Percentiles rank a stretch among this genome's conserved stretches.
Evolutionary conservation across 2,888 invertebrate species (phyloP).

Genomic region (Ectemnius continuus): DNA sequence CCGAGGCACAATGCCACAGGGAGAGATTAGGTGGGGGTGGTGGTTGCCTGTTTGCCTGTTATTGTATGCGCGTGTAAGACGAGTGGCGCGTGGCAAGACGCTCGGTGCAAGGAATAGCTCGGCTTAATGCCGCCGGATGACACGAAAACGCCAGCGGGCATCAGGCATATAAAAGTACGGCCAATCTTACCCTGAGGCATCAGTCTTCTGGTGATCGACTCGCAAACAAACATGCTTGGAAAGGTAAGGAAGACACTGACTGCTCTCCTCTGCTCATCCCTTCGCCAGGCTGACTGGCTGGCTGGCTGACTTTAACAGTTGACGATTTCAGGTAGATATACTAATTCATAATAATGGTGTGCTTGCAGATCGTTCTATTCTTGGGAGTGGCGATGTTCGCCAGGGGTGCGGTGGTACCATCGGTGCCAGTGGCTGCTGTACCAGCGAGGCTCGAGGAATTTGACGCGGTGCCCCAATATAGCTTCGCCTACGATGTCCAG

Average conservation of each 20-base stretch:
- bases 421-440: constrained; percentile 53
- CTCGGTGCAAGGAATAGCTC: constrained; percentile 57
- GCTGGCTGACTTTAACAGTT: too few species aligned
- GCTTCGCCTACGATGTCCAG: constrained; percentile 72
- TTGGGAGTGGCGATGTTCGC: constrained; percentile 76
- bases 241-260: constrained; percentile 57
- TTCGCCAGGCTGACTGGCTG: too few species aligned
- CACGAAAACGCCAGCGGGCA: constrained; percentile 49
- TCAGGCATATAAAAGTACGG: constrained; percentile 68
- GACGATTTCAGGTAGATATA: too few species aligned
- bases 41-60: neutral
- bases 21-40: constrained; percentile 57
- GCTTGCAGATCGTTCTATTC: constrained; percentile 71
- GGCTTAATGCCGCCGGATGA: constrained; percentile 59
- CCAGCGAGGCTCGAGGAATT: constrained; percentile 68
- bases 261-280: too few species aligned
- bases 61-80: constrained; percentile 45
- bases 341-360: neutral
- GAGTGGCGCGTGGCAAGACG: constrained; percentile 48
- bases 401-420: constrained; percentile 77
- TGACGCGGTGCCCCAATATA: constrained; percentile 70
- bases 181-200: constrained; percentile 67
- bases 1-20: neutral
- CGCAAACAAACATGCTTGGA: constrained; percentile 68
- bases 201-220: constrained; percentile 70